Conservation (phyloP, 2,113 vertebrate species). For the Urocitellus parryii region DNA sequence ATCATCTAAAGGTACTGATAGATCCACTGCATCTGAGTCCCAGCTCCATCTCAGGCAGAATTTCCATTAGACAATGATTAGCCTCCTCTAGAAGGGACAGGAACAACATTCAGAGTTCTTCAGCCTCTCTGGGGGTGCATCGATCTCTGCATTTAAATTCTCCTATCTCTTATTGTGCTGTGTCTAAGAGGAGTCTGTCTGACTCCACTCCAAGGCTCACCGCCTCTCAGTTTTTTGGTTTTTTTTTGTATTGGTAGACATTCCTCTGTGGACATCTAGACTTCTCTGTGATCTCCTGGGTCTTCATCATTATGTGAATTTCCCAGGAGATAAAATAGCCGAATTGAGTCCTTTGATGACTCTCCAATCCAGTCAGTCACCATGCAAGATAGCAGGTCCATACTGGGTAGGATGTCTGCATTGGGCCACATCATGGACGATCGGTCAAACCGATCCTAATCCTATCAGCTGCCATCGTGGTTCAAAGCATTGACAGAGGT, state of each 20-base stretch:
- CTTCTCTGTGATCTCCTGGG: neutral
- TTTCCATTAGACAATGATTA: neutral
- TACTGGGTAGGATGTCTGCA: neutral
- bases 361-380: neutral
- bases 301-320: neutral
- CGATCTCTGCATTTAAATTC: neutral
- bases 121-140: neutral
- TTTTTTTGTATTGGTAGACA: neutral
- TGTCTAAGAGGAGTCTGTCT: neutral
- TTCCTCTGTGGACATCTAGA: neutral
- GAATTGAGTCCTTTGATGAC: neutral
- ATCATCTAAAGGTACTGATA: neutral
- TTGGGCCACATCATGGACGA: neutral
- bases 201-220: neutral
- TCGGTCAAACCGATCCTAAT: neutral
- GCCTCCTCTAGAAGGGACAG: neutral
- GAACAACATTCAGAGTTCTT: neutral
- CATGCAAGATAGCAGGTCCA: neutral
- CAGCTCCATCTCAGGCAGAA: neutral
- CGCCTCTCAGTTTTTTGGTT: neutral
- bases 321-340: neutral
- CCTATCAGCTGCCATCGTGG: neutral
- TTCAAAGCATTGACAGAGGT: neutral
- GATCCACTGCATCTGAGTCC: neutral
- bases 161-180: neutral